Evolutionary conservation across 2,888 invertebrate genomes (phyloP).

Genomic region (Iphiclides podalirius): DNA sequence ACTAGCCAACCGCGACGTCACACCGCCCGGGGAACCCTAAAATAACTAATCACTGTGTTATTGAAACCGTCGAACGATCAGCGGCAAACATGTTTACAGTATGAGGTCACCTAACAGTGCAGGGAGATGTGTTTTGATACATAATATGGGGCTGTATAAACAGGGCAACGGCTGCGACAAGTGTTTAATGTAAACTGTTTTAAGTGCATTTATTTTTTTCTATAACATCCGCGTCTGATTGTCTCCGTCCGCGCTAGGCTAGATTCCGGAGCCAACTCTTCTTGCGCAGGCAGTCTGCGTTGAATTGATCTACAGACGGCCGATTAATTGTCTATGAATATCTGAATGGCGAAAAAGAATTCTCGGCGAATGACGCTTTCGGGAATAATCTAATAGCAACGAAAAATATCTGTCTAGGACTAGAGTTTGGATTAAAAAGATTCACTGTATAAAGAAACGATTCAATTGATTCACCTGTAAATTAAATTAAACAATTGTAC

Average conservation of each 20-base stretch:
- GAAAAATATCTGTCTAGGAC: no score
- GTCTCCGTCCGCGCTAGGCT: background rate
- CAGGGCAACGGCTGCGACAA: constrained; percentile 42
- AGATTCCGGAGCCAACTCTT: no score
- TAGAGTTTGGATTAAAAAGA: no score
- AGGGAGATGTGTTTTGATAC: constrained; percentile 61
- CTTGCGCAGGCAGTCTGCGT: no score
- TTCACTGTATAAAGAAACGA: no score
- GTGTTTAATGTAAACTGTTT: constrained; percentile 50
- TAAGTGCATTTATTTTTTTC: constrained; percentile 37
- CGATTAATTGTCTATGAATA: constrained; percentile 40
- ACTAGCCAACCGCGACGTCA: background rate
- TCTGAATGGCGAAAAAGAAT: no score
- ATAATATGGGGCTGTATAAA: constrained; percentile 54
- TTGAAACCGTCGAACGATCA: constrained; percentile 31
- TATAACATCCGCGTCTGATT: constrained; percentile 32
- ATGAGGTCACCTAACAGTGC: constrained; percentile 56
- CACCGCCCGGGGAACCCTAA: constrained; percentile 20
- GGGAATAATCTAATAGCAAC: no score
- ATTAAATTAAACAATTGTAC: no score
- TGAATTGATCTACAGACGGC: constrained; percentile 5
- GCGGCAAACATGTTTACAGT: constrained; percentile 54
- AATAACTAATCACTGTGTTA: constrained; percentile 35
- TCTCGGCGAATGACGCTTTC: no score
- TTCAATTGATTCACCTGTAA: no score